phyloP scores from a whole-genome alignment of 1,140 invertebrate genomes.

The Gonatopus flavifemur region DNA sequence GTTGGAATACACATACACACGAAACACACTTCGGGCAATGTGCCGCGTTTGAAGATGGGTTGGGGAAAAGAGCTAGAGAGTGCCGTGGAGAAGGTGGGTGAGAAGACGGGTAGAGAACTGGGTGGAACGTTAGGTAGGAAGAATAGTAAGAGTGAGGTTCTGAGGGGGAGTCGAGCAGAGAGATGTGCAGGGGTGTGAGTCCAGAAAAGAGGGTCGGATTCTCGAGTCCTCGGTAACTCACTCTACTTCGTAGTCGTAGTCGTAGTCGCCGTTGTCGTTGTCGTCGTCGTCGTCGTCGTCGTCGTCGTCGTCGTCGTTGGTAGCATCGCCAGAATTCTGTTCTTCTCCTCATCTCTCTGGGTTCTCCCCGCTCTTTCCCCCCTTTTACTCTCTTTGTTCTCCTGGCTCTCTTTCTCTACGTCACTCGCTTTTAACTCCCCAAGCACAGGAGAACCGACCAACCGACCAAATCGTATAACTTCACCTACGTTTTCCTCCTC shows the following conservation, averaged over 20 bases:
- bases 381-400: conserved; percentile 12
- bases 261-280: not conserved
- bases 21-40: conserved; percentile 38
- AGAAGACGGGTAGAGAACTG: conserved; percentile 28
- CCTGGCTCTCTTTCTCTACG: conserved; percentile 1
- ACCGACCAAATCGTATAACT: not conserved
- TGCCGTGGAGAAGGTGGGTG: conserved; percentile 8
- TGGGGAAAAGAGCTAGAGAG: conserved; percentile 20
- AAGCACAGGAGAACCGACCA: not conserved
- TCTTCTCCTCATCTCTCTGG: conserved; percentile 15
- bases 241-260: conserved; percentile 18
- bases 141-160: conserved; percentile 24
- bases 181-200: conserved; percentile 48
- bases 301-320: conserved; percentile 25
- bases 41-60: conserved; percentile 34
- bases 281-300: conserved; percentile 12
- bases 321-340: conserved; percentile 35
- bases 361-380: not conserved
- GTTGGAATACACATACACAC: too few species aligned
- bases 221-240: conserved; percentile 48
- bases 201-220: conserved; percentile 55
- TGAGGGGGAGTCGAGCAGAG: conserved; percentile 17
- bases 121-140: conserved; percentile 24
- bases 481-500: not conserved
- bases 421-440: not conserved